Conservation (phyloP, 2,113 vertebrate genomes). For the Thunnus maccoyii region DNA sequence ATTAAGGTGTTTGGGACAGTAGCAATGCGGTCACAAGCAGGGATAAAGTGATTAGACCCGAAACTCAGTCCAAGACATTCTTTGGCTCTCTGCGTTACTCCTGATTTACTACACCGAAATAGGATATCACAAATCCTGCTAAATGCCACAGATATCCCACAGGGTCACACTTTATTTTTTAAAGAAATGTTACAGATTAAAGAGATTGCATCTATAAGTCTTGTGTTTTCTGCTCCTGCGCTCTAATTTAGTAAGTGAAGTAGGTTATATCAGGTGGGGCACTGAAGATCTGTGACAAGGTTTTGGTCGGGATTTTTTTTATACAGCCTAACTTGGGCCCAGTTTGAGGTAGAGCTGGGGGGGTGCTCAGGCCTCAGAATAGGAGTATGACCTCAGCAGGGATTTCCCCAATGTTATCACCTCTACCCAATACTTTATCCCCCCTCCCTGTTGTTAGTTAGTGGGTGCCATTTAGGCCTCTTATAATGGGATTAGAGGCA, state of each 20-base stretch:
- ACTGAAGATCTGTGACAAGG: neutral
- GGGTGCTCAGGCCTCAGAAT: slow-evolving; percentile 51
- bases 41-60: slow-evolving; percentile 57
- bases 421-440: slow-evolving; percentile 20
- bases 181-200: neutral
- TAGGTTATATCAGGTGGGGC: slow-evolving; percentile 11
- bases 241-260: neutral
- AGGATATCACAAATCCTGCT: slow-evolving; percentile 30
- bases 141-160: slow-evolving; percentile 43
- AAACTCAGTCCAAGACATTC: slow-evolving; percentile 43
- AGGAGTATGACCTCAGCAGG: slow-evolving; percentile 59
- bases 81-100: slow-evolving; percentile 25
- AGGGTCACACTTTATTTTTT: slow-evolving; percentile 1
- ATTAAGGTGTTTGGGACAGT: slow-evolving; percentile 34
- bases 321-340: neutral
- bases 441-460: slow-evolving; percentile 32
- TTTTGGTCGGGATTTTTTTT: slow-evolving; percentile 39
- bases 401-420: slow-evolving; percentile 59
- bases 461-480: slow-evolving; percentile 42
- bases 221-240: neutral
- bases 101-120: slow-evolving; percentile 31
- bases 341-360: neutral
- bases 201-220: too few species aligned
- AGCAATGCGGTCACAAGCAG: slow-evolving; percentile 33
- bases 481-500: slow-evolving; percentile 60